These are phyloP conservation scores for Orthosia cruda DNA, from an alignment of 2,888 invertebrate species.

Conservation along the genomic window DNA sequence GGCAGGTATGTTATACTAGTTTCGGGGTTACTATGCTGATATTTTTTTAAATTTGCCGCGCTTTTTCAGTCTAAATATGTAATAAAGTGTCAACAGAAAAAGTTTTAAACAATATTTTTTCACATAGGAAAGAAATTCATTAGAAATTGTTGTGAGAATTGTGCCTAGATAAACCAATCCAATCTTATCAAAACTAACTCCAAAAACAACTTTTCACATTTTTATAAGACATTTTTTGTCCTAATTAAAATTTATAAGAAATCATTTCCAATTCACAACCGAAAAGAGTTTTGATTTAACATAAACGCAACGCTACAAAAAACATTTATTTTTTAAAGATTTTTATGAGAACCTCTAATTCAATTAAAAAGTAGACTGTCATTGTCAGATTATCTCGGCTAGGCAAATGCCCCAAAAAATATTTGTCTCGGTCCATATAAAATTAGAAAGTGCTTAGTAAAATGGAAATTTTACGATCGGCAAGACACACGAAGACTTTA, in stretches of 20 bases:
- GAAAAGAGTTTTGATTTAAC: conserved; percentile 58
- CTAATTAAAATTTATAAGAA: conserved; percentile 3
- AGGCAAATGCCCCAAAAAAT: conserved; percentile 62
- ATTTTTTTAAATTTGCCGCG: too few species aligned
- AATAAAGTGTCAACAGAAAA: too few species aligned
- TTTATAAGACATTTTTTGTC: neutral
- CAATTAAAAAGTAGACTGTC: conserved; percentile 76
- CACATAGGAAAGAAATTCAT: neutral
- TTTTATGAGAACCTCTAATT: conserved; percentile 63
- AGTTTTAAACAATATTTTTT: neutral
- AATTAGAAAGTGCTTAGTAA: conserved; percentile 72
- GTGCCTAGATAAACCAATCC: neutral
- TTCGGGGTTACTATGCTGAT: too few species aligned
- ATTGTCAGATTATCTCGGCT: conserved; percentile 71
- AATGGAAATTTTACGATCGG: conserved; percentile 84
- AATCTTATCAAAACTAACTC: neutral
- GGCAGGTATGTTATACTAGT: too few species aligned
- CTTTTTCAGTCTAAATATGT: too few species aligned
- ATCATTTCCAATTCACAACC: conserved; percentile 18
- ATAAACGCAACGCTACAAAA: conserved; percentile 34
- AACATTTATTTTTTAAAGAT: conserved; percentile 30
- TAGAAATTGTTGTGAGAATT: neutral
- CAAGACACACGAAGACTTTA: conserved; percentile 78
- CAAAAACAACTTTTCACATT: neutral
- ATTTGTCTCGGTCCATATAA: conserved; percentile 65